phyloP scores from a whole-genome alignment of 2,888 invertebrate genomes.

The Sialis lutaria region DNA sequence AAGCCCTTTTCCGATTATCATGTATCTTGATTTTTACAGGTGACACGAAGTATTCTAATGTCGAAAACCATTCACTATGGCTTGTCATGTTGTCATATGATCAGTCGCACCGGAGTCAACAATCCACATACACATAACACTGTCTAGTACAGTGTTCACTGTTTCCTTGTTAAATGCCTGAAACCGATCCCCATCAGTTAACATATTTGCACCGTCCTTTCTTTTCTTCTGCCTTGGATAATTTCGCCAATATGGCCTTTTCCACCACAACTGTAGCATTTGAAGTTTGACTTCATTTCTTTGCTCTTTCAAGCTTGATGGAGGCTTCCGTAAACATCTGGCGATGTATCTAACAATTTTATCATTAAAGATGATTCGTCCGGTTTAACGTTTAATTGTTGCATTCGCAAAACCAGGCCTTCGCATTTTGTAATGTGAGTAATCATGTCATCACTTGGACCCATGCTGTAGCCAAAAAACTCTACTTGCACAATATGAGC shows the following conservation, averaged over 20 bases:
- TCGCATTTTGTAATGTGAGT: slow-evolving; percentile 5
- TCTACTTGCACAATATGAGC: slow-evolving; percentile 5
- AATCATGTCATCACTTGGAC: slow-evolving; percentile 1
- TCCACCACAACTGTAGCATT: too few relatives aligned
- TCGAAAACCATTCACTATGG: slow-evolving; percentile 8
- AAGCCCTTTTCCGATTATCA: slow-evolving; percentile 5
- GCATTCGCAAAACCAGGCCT: slow-evolving; percentile 4
- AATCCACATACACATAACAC: too few relatives aligned
- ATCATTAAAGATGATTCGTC: slow-evolving; percentile 3
- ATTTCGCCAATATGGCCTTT: too few relatives aligned
- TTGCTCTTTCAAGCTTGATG: not conserved
- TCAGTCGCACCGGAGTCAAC: slow-evolving; percentile 8
- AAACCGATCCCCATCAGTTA: too few relatives aligned
- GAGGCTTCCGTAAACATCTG: slow-evolving; percentile 3
- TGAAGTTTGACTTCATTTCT: too few relatives aligned
- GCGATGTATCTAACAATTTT: too few relatives aligned
- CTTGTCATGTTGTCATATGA: slow-evolving; percentile 7
- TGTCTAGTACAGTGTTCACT: too few relatives aligned
- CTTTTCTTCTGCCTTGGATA: too few relatives aligned
- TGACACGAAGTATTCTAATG: slow-evolving; percentile 7
- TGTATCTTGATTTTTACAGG: slow-evolving; percentile 7
- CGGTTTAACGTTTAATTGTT: slow-evolving; percentile 6
- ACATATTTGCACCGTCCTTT: too few relatives aligned
- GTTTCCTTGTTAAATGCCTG: too few relatives aligned
- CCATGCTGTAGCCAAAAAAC: slow-evolving; percentile 1